A percentile compares a stretch with the other conserved stretches of the same genome.
phyloP scores from a whole-genome alignment of 2,113 vertebrate species.

The Isichthys henryi region DNA sequence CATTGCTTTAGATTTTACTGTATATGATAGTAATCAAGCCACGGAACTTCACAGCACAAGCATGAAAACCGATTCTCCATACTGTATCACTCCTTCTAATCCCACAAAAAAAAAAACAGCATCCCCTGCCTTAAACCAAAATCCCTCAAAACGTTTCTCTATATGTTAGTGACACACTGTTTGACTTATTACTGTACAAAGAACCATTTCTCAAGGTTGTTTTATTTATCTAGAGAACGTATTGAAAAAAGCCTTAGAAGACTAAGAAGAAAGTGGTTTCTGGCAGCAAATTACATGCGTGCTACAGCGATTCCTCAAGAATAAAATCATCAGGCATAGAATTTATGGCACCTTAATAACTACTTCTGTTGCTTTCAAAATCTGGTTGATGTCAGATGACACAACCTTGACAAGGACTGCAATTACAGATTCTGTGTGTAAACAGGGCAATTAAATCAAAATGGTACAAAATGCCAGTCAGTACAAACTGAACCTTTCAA shows the following conservation, averaged over 20 bases:
- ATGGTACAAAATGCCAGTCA: constrained; percentile 31
- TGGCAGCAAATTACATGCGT: constrained; percentile 34
- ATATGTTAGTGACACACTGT: neutral
- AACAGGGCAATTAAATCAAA: constrained; percentile 35
- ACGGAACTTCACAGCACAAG: neutral
- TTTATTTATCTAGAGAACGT: neutral
- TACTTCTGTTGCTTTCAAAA: constrained; percentile 27
- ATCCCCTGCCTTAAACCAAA: neutral
- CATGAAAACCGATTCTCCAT: neutral
- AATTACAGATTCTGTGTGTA: constrained; percentile 36
- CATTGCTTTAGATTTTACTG: neutral
- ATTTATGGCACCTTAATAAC: constrained; percentile 41
- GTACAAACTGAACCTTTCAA: constrained; percentile 27
- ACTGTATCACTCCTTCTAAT: neutral
- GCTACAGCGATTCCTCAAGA: constrained; percentile 28
- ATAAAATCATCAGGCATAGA: constrained; percentile 24
- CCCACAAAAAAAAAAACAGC: neutral
- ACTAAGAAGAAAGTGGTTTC: constrained; percentile 3
- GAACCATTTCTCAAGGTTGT: neutral
- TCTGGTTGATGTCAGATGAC: constrained; percentile 25
- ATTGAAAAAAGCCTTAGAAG: neutral
- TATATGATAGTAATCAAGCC: neutral
- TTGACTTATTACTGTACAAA: neutral
- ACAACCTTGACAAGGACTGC: constrained; percentile 30
- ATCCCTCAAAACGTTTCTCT: neutral